phyloP scores from a whole-genome alignment of 2,888 invertebrate species.

The Priocnemis perturbator region DNA sequence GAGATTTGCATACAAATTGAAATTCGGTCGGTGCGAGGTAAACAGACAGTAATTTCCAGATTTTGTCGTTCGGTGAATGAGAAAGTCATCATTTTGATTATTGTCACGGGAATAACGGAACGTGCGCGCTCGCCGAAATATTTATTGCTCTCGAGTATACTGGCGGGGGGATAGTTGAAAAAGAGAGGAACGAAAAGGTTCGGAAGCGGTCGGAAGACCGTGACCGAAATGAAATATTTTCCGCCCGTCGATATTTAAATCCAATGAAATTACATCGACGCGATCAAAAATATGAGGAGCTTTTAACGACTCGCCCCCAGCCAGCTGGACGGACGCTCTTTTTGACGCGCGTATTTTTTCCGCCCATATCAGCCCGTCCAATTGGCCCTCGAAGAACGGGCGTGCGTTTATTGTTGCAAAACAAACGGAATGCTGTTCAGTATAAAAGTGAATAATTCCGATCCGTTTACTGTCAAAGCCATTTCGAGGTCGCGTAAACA shows the following conservation, averaged over 20 bases:
- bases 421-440: too few relatives aligned
- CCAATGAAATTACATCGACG: constrained; percentile 3
- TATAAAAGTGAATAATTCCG: too few relatives aligned
- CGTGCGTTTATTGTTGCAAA: too few relatives aligned
- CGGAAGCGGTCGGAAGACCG: background rate
- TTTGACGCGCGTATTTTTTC: too few relatives aligned
- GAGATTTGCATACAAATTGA: constrained; percentile 50
- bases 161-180: background rate
- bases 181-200: background rate
- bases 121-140: background rate
- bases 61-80: constrained; percentile 3
- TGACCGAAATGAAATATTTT: constrained; percentile 5
- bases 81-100: constrained; percentile 9
- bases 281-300: too few relatives aligned
- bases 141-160: background rate
- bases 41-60: background rate
- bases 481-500: too few relatives aligned
- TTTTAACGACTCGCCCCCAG: too few relatives aligned
- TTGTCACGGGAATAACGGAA: constrained; percentile 2
- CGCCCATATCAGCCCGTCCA: too few relatives aligned
- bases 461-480: too few relatives aligned
- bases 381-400: too few relatives aligned
- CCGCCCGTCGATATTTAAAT: constrained; percentile 5
- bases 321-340: too few relatives aligned
- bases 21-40: constrained; percentile 30